Evolutionary conservation across 1,140 invertebrate genomes (phyloP), one percentile per base, ranked within the genome.

Genomic region (Tetraneura akinire): DNA sequence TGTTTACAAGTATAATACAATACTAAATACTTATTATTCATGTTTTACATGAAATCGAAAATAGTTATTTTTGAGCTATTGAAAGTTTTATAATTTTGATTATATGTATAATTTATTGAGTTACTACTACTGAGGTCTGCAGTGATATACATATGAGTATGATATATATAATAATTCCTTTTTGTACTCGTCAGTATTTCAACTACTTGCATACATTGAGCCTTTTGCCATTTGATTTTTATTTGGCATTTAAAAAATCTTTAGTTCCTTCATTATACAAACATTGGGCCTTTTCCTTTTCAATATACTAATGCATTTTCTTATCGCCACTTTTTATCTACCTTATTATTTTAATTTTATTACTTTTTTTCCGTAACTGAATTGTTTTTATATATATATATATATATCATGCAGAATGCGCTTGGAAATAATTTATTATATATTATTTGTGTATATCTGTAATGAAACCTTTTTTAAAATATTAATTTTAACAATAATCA

Each of bases 401-500:
- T 3, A 37, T 37, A 37, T 37, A 37, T 55, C 9, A 55, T 71
- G 47, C 68, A 71, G 32, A 62, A 42, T 60, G 42, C 66, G 21
- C 37, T 68, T 68, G n/a, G 51, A 71, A 78, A 62, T 13, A 62
- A 78, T 60, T 78, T 45, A 16, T 51, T 71, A 71, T 68, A 68
- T 45, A 66, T 47, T 10, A 68, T 32, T 45, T 49, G 66, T 49
- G 14, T 70, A 47, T 70, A 18, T 70, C 47, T 47, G 47, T n/a
- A 26, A 32, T 29, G 23, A 70, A 45, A 62, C 47, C 9, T 26
- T 45, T 45, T 74, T 76, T 47, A 37, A 78, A 78, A 45, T 62
- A n/a, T n/a, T n/a, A 78, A 78, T 78, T 60, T n/a, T 78, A 60
- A 78, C 37, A 78, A 71, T 55, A 78, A 78, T 60, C 74, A 76